Percentiles rank a stretch among this genome's conserved stretches.
Evolutionary conservation across 2,888 invertebrate species (phyloP).

Genomic region (Clivina fossor): DNA sequence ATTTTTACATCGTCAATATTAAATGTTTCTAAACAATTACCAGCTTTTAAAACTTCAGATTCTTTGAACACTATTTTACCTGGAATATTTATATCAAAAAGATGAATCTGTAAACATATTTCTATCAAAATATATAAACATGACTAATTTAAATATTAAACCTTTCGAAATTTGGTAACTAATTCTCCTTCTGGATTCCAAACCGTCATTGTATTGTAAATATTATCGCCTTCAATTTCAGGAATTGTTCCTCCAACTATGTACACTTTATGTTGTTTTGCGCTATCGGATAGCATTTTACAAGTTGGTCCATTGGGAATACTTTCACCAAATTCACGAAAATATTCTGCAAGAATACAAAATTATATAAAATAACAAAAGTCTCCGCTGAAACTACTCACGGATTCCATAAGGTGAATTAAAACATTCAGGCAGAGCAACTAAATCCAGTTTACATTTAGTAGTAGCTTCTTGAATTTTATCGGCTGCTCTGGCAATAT

Average conservation of each 20-base stretch:
- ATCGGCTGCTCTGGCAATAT: constrained; percentile 70
- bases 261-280: constrained; percentile 73
- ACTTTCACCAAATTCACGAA: constrained; percentile 81
- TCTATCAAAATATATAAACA: neutral
- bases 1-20: constrained; percentile 71
- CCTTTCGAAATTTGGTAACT: constrained; percentile 82
- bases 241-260: constrained; percentile 91
- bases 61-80: constrained; percentile 91
- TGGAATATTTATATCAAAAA: constrained; percentile 95
- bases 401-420: constrained; percentile 91
- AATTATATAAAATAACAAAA: constrained; percentile 7
- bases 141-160: constrained; percentile 55
- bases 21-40: constrained; percentile 73
- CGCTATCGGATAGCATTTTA: constrained; percentile 69
- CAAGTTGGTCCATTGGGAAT: constrained; percentile 80
- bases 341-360: constrained; percentile 59
- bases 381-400: constrained; percentile 47
- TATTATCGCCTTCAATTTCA: constrained; percentile 66
- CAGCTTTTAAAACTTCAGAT: constrained; percentile 79
- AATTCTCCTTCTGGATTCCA: constrained; percentile 79
- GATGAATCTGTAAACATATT: constrained; percentile 68
- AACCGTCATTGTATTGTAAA: constrained; percentile 87
- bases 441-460: constrained; percentile 59
- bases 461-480: constrained; percentile 67
- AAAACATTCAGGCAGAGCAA: constrained; percentile 85